Percentiles rank a stretch among this genome's conserved stretches.
These are phyloP conservation scores for Drosophila limbata DNA, from an alignment of 2,888 invertebrate genomes.

Conservation along the genomic window DNA sequence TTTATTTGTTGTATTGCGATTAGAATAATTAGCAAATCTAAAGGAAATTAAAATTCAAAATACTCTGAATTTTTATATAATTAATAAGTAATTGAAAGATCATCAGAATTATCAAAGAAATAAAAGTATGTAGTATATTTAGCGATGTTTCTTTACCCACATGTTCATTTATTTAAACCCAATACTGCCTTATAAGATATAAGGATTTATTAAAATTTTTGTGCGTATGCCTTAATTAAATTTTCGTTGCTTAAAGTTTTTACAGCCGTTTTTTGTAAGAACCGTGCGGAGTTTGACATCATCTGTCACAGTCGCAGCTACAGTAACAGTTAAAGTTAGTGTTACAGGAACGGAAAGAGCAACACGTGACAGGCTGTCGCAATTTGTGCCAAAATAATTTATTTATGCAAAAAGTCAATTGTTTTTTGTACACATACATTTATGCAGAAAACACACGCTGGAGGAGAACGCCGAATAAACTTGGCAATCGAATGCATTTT, in stretches of 20 bases:
- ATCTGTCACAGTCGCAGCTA: conserved; percentile 46
- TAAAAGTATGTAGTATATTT: neutral
- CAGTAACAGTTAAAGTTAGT: no score
- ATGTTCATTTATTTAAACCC: neutral
- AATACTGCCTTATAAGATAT: neutral
- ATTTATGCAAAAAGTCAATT: conserved; percentile 61
- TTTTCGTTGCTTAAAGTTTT: conserved; percentile 32
- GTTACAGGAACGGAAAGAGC: conserved; percentile 20
- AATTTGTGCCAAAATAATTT: conserved; percentile 48
- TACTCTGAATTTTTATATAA: no score
- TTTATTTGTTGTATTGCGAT: neutral
- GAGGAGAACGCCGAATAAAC: conserved; percentile 5
- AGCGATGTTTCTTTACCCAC: neutral
- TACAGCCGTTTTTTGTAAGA: conserved; percentile 7
- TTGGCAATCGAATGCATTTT: conserved; percentile 26
- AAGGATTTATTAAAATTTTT: neutral
- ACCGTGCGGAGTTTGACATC: conserved; percentile 31
- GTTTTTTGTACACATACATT: conserved; percentile 37
- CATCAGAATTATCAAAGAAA: neutral
- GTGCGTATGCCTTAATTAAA: conserved; percentile 33
- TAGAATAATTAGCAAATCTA: neutral
- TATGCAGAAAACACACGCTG: neutral
- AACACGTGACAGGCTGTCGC: conserved; percentile 48
- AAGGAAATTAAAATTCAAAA: no score
- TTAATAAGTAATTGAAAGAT: neutral